Evolutionary conservation across 2,113 vertebrate species (phyloP).

Genomic region (Rousettus leschenaultii): DNA sequence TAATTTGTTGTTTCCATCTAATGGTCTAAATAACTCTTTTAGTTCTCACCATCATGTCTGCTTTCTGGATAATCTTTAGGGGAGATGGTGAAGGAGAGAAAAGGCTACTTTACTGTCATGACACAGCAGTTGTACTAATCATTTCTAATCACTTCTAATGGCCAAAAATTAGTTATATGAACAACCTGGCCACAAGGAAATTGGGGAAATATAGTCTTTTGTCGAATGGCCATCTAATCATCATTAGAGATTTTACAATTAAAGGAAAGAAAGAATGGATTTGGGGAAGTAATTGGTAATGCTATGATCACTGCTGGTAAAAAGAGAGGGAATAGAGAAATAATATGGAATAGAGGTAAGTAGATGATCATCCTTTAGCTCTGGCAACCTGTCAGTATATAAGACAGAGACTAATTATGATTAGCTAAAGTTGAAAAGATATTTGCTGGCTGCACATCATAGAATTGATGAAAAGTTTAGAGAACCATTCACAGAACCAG

Average conservation of each 20-base stretch:
- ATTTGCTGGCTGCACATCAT: neutral
- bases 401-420: neutral
- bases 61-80: neutral
- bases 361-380: neutral
- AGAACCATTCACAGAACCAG: neutral
- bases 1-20: neutral
- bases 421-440: neutral
- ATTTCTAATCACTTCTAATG: slow-evolving; percentile 4
- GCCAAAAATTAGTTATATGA: neutral
- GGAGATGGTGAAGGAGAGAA: neutral
- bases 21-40: neutral
- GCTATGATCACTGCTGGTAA: neutral
- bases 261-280: neutral
- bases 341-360: neutral
- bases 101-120: neutral
- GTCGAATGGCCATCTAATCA: neutral
- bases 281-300: neutral
- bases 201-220: neutral
- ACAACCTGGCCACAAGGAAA: neutral
- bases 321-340: neutral
- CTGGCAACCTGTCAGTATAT: neutral
- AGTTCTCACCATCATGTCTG: neutral
- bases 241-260: neutral
- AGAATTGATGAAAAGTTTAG: neutral
- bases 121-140: neutral